phyloP scores from a whole-genome alignment of 2,113 vertebrate genomes.

The Anseranas semipalmata region DNA sequence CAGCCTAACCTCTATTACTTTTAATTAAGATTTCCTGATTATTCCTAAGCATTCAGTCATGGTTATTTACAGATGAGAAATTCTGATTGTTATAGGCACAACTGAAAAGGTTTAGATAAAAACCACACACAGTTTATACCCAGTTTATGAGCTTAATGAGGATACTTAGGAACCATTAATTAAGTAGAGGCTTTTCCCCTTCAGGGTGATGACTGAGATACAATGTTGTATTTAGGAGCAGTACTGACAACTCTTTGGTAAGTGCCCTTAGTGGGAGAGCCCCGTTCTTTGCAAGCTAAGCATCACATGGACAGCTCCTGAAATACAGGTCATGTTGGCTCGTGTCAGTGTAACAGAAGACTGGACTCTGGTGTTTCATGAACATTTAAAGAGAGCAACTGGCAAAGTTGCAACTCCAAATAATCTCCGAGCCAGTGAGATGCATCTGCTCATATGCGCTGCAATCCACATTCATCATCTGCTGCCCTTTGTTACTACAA shows the following conservation, averaged over 20 bases:
- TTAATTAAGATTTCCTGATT: slow-evolving; percentile 47
- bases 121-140: background rate
- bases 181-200: slow-evolving; percentile 34
- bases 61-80: background rate
- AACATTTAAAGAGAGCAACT: background rate
- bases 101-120: slow-evolving; percentile 19
- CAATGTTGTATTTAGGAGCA: background rate
- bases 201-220: slow-evolving; percentile 13
- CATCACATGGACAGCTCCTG: background rate
- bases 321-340: background rate
- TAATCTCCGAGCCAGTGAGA: background rate
- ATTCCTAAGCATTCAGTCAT: background rate
- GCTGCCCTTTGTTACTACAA: slow-evolving; percentile 14
- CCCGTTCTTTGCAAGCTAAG: background rate
- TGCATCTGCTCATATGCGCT: slow-evolving; percentile 28
- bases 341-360: background rate
- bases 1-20: background rate
- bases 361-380: background rate
- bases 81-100: background rate
- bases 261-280: background rate
- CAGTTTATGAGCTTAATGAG: slow-evolving; percentile 11
- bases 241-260: background rate
- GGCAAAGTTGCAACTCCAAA: slow-evolving; percentile 17
- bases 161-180: slow-evolving; percentile 40
- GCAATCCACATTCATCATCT: slow-evolving; percentile 18